Evolutionary conservation across 2,113 vertebrate species (phyloP).

Genomic region (Uropsilus gracilis): DNA sequence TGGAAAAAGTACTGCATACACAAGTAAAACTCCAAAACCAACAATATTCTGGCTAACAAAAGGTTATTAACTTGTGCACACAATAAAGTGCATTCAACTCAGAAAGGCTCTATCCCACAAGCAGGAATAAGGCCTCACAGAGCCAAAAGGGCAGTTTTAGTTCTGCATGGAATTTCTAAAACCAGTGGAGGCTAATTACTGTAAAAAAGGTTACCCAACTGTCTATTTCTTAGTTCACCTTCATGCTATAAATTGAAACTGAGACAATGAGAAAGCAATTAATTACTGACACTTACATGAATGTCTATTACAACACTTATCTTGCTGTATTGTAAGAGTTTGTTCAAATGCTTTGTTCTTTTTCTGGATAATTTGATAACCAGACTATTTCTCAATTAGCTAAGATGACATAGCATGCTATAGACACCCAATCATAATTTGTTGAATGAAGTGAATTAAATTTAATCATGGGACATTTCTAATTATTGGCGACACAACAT

Average conservation of each 20-base stretch:
- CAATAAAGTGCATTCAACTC: neutral
- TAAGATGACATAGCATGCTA: neutral
- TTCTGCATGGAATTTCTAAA: neutral
- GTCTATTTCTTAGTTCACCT: neutral
- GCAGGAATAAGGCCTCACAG: slow-evolving; percentile 10
- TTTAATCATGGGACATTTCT: neutral
- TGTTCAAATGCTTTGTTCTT: neutral
- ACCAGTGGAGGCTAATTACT: neutral
- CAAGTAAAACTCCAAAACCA: slow-evolving; percentile 56
- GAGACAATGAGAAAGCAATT: neutral
- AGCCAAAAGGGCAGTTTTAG: neutral
- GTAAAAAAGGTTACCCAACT: neutral
- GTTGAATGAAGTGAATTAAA: neutral
- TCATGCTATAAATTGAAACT: neutral
- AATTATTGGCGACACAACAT: neutral
- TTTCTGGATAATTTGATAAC: neutral
- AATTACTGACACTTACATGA: neutral
- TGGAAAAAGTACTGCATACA: slow-evolving; percentile 42
- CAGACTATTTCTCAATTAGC: neutral
- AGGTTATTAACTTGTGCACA: slow-evolving; percentile 32
- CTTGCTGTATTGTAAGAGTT: neutral
- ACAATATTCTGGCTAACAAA: slow-evolving; percentile 24
- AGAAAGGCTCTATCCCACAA: neutral
- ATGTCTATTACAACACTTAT: neutral
- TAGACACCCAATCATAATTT: neutral